Conservation (phyloP, 2,888 invertebrate genomes). For the Rhopalosiphum nymphaeae region DNA sequence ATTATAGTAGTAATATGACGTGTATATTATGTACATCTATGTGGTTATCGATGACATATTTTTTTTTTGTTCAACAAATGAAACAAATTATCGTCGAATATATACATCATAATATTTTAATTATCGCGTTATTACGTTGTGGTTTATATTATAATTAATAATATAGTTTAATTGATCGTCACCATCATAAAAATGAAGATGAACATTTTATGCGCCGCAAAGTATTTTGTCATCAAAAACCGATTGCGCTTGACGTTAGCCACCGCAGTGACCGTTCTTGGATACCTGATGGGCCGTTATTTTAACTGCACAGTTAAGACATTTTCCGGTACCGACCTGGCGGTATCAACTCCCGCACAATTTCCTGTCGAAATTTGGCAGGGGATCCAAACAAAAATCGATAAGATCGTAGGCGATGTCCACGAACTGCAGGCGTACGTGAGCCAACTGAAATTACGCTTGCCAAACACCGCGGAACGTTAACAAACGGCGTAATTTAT, state of each 20-base stretch:
- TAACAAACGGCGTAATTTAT: not conserved
- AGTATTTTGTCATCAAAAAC: not conserved
- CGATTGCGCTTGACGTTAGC: not conserved
- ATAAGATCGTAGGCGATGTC: not conserved
- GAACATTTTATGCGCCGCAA: not conserved
- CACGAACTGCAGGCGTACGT: not conserved
- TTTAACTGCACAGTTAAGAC: not conserved
- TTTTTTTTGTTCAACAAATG: not conserved
- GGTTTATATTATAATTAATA: no score
- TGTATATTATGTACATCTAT: not conserved
- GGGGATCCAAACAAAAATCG: not conserved
- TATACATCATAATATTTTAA: no score
- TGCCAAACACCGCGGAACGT: not conserved
- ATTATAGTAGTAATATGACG: not conserved
- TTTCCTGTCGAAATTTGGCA: not conserved
- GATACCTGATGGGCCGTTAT: not conserved
- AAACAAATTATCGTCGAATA: no score
- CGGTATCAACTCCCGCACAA: not conserved
- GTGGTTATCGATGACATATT: not conserved
- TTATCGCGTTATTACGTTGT: no score
- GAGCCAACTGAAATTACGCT: not conserved
- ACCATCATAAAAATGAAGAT: not conserved
- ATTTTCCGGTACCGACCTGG: not conserved
- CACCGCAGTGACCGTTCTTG: not conserved
- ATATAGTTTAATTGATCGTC: no score